A percentile compares a stretch with the other conserved stretches of the same genome.
These are phyloP conservation scores for Epizoanthus rinbou DNA, from an alignment of 92 coral and sea anemone genomes.

Conservation along the genomic window DNA sequence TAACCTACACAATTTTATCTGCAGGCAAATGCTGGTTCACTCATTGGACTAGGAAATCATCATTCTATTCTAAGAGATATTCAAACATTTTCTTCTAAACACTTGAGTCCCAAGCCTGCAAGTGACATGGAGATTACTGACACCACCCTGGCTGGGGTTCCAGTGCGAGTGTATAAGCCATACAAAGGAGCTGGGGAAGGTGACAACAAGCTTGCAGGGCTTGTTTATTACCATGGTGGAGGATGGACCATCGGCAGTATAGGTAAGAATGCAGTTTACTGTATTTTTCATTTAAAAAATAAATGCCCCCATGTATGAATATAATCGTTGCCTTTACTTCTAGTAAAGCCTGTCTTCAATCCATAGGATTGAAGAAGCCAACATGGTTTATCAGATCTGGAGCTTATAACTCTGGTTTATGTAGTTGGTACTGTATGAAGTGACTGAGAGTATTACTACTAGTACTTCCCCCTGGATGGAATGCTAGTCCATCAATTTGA, in stretches of 20 bases:
- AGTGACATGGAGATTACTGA: slow-evolving; percentile 20
- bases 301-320: too few relatives aligned
- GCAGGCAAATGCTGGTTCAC: slow-evolving; percentile 12
- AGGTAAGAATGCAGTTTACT: slow-evolving; percentile 4
- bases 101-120: neutral
- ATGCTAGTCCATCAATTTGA: too few relatives aligned
- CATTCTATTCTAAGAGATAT: neutral
- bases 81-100: neutral
- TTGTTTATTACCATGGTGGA: slow-evolving; percentile 45
- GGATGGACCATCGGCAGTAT: slow-evolving; percentile 24
- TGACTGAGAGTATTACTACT: too few relatives aligned
- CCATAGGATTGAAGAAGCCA: too few relatives aligned
- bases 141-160: slow-evolving; percentile 15
- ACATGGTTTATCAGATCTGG: too few relatives aligned
- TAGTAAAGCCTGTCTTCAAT: too few relatives aligned
- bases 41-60: neutral
- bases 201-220: neutral
- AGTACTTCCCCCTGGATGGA: too few relatives aligned
- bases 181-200: neutral
- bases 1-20: neutral
- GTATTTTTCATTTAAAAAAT: too few relatives aligned
- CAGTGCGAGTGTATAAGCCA: slow-evolving; percentile 34
- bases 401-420: too few relatives aligned
- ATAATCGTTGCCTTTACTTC: too few relatives aligned
- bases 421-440: too few relatives aligned